Conservation (phyloP, 2,888 invertebrate genomes). For the Himalopsyche japonica region DNA sequence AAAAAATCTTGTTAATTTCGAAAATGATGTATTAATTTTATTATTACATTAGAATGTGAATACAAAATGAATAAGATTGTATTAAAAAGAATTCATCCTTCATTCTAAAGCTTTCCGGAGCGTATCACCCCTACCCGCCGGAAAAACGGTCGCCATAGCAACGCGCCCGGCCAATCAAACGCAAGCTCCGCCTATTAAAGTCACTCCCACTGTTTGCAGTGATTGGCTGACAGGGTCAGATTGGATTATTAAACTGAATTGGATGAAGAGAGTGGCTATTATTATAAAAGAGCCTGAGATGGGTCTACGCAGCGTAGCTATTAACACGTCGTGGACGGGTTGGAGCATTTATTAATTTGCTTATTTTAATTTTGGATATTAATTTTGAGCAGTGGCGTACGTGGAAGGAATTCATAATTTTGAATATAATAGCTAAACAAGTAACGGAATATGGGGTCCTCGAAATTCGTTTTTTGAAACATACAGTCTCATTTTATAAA, state of each 20-base stretch:
- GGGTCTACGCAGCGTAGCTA: not conserved
- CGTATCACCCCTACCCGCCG: constrained; percentile 8
- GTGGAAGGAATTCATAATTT: not conserved
- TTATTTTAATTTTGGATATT: not conserved
- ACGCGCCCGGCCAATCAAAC: constrained; percentile 23
- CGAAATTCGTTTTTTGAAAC: not conserved
- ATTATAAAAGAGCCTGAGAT: not conserved
- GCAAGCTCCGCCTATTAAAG: constrained; percentile 21
- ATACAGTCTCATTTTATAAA: no score
- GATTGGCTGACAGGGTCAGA: constrained; percentile 32
- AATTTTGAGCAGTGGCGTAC: not conserved
- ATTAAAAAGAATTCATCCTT: not conserved
- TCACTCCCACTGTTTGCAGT: constrained; percentile 11
- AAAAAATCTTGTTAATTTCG: no score
- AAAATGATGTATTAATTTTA: no score
- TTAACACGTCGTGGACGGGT: constrained; percentile 5
- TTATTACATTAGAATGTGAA: no score
- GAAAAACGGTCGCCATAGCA: constrained; percentile 29
- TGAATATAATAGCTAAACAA: not conserved
- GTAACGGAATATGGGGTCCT: not conserved
- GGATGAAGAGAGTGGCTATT: constrained; percentile 6
- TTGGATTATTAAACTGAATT: constrained; percentile 31
- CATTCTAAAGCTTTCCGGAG: not conserved
- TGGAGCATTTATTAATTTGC: not conserved
- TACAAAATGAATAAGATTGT: not conserved